Base-by-base conservation (phyloP, 2,888 invertebrate genomes). In the Oegoconia quadripuncta region DNA sequence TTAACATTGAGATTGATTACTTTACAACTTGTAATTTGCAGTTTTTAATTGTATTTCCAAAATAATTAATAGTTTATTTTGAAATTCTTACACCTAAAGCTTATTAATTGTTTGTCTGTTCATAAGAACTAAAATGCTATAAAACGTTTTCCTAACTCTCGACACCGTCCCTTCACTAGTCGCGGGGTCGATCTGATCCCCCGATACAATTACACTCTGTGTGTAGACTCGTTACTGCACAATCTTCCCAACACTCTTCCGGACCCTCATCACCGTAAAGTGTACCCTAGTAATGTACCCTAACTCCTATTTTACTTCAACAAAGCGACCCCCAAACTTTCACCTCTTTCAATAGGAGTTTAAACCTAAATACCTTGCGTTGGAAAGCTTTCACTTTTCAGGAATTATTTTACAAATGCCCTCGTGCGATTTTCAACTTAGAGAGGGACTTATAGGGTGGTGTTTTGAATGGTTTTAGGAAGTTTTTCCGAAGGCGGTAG, bases 361-460 rank as follows among this genome's bases (percentile, higher is more conserved):
- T 82, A 83, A 82, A 87, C 83, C 83, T 82, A 84, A 83, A 83
- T 84, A 83, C 82, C 78, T 84, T 77, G 74, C 78, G 81, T 78
- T 79, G 76, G 76, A 81, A 77, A 76, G 83, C 86, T 86, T 86
- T 87, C 86, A 83, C 86, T 87, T 87, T 87, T 87, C 86, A 83
- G 84, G 76, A 81, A 83, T 83, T 78, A 80, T 80, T 81, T 71
- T 64, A 57, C 63, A 43, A 32, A 27, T 8, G 14, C 8, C 20
- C 16, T 12, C 57, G 41, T 48, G 55, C 51, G 40, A 68, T 68
- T 71, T 61, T 73, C 45, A 49, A 64, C 77, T 64, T 44, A 71
- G 66, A 33, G 5, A 6, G n/a, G 15, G 27, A 20, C 13, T 4
- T 18, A 47, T 74, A 76, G 48, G 53, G 72, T 52, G 48, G 50